These are phyloP conservation scores for Amphimallon solstitiale DNA, from an alignment of 2,888 invertebrate genomes.

Conservation along the genomic window DNA sequence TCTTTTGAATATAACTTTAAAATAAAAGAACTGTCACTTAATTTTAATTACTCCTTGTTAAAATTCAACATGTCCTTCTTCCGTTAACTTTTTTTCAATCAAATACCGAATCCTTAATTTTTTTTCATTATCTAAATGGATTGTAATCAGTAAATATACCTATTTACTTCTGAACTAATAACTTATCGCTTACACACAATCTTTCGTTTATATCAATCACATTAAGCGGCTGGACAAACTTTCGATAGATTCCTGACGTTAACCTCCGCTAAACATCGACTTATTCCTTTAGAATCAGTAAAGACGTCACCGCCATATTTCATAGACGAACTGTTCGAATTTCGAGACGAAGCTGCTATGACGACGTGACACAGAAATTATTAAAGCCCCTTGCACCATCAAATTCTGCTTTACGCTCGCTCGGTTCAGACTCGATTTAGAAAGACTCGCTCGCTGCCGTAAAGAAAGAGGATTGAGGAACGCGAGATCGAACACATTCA, in stretches of 20 bases:
- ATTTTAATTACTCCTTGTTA: too few relatives aligned
- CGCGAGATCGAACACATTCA: constrained; percentile 52
- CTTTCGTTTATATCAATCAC: too few relatives aligned
- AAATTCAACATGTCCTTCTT: too few relatives aligned
- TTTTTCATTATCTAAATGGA: too few relatives aligned
- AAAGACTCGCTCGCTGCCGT: constrained; percentile 4
- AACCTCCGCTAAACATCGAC: not conserved
- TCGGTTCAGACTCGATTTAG: not conserved
- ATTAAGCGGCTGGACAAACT: too few relatives aligned
- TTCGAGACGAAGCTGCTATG: not conserved
- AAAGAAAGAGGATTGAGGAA: constrained; percentile 36
- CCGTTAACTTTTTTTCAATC: too few relatives aligned
- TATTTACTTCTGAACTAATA: too few relatives aligned
- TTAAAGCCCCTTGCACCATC: not conserved
- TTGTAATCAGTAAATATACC: too few relatives aligned
- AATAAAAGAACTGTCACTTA: too few relatives aligned
- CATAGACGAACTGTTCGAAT: constrained; percentile 8
- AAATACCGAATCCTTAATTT: too few relatives aligned
- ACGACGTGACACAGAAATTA: constrained; percentile 11
- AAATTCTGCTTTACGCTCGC: not conserved
- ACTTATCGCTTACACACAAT: too few relatives aligned
- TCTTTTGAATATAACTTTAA: too few relatives aligned
- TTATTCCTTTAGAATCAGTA: not conserved
- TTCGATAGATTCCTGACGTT: not conserved
- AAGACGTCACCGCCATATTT: constrained; percentile 6